A percentile compares a stretch with the other conserved stretches of the same genome.
These are phyloP conservation scores for Acanthisitta chloris DNA, from an alignment of 2,113 vertebrate genomes.

Conservation along the genomic window DNA sequence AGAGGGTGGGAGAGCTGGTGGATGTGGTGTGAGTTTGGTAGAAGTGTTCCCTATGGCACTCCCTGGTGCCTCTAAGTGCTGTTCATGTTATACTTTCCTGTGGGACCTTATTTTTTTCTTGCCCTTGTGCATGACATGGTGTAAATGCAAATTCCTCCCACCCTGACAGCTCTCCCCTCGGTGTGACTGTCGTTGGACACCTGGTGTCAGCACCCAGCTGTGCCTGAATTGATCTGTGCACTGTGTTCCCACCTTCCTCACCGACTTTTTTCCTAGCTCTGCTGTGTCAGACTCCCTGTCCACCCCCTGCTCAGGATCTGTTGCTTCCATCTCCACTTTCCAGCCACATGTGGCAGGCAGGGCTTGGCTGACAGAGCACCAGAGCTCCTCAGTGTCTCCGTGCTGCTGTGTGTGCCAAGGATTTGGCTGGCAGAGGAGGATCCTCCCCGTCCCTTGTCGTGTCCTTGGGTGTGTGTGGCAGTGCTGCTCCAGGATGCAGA, in stretches of 20 bases:
- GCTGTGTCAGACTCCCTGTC: neutral
- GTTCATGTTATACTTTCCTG: neutral
- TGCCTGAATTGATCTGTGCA: neutral
- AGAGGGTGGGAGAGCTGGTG: neutral
- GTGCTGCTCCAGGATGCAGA: neutral
- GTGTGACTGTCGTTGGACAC: neutral
- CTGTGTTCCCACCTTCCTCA: accelerated
- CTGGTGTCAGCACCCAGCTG: neutral
- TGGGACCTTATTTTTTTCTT: neutral
- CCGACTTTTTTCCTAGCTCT: neutral
- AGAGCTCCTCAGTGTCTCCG: neutral
- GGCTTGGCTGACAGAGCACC: neutral
- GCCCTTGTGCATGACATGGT: neutral
- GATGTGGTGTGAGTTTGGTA: neutral
- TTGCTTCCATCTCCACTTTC: neutral
- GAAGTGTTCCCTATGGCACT: neutral
- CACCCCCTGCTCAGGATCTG: neutral
- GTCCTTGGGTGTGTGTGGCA: neutral
- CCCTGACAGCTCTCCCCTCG: neutral
- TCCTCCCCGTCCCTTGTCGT: neutral
- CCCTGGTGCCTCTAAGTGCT: neutral
- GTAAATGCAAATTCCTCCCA: neutral
- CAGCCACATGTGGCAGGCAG: neutral
- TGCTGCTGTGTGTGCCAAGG: neutral
- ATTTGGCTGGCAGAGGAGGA: neutral